Conservation (phyloP, 1,140 invertebrate genomes). For the Antheraea pernyi region DNA sequence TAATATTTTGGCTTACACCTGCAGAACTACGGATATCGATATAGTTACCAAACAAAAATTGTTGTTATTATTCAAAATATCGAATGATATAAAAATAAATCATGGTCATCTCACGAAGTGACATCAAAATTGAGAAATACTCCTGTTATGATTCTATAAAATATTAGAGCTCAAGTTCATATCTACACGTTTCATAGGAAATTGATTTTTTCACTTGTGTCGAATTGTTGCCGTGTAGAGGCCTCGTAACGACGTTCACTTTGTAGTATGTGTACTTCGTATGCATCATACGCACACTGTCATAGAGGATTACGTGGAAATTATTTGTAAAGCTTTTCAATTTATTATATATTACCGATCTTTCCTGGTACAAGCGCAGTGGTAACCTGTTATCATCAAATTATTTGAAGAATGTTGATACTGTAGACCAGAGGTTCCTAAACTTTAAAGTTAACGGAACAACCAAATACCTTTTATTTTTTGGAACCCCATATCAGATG, state of each 20-base stretch:
- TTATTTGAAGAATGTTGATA: no score
- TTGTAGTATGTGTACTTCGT: slow-evolving; percentile 35
- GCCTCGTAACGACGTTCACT: slow-evolving; percentile 52
- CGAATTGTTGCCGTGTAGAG: slow-evolving; percentile 26
- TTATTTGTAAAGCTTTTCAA: background rate
- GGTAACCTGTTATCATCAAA: background rate
- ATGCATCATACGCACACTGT: background rate
- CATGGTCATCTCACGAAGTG: no score
- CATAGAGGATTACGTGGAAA: background rate
- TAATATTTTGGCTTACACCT: no score
- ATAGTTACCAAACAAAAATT: no score
- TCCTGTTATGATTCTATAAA: background rate
- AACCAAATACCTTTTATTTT: no score
- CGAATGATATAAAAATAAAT: no score
- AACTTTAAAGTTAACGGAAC: no score
- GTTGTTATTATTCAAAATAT: no score
- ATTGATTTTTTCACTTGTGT: slow-evolving; percentile 1
- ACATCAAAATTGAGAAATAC: background rate
- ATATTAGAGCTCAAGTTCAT: background rate
- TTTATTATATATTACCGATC: slow-evolving; percentile 3
- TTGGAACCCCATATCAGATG: no score
- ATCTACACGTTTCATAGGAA: background rate
- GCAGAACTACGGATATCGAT: no score
- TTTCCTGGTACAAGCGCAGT: slow-evolving; percentile 5
- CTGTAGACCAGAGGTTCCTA: no score